Evolutionary conservation across 2,113 vertebrate genomes (phyloP).

Genomic region (Narcine bancroftii): DNA sequence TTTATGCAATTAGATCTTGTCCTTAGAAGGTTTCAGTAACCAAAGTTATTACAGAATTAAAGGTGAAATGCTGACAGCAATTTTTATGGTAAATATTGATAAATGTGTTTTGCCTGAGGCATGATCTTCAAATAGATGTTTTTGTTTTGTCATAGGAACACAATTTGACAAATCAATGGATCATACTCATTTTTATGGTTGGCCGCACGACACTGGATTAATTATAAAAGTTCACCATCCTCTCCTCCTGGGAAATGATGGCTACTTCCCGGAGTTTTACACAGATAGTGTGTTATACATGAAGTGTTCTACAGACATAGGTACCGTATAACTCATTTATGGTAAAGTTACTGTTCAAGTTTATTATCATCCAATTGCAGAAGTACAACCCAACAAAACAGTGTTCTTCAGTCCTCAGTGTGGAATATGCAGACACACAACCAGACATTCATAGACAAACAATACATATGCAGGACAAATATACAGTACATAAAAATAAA

Average conservation of each 20-base stretch:
- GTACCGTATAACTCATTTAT: background rate
- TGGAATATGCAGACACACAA: too few species aligned
- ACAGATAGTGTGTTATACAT: conserved; percentile 53
- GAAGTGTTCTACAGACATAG: conserved; percentile 24
- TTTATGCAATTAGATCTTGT: too few species aligned
- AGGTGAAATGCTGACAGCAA: background rate
- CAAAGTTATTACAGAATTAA: background rate
- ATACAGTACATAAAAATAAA: too few species aligned
- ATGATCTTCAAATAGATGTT: background rate
- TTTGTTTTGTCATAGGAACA: conserved; percentile 41
- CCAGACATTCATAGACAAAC: too few species aligned
- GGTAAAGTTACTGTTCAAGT: conserved; percentile 31
- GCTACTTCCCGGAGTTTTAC: conserved; percentile 46
- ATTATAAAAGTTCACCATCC: conserved; percentile 53
- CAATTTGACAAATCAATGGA: conserved; percentile 34
- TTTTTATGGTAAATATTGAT: background rate
- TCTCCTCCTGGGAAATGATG: conserved; percentile 46
- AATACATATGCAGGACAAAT: too few species aligned
- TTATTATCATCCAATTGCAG: too few species aligned
- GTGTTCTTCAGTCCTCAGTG: too few species aligned
- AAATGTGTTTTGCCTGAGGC: background rate
- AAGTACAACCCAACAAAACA: too few species aligned
- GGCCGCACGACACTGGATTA: conserved; percentile 35
- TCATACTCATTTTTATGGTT: background rate
- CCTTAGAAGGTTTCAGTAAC: background rate